Conservation (phyloP, 2,113 vertebrate species). For the Alaudala cheleensis region DNA sequence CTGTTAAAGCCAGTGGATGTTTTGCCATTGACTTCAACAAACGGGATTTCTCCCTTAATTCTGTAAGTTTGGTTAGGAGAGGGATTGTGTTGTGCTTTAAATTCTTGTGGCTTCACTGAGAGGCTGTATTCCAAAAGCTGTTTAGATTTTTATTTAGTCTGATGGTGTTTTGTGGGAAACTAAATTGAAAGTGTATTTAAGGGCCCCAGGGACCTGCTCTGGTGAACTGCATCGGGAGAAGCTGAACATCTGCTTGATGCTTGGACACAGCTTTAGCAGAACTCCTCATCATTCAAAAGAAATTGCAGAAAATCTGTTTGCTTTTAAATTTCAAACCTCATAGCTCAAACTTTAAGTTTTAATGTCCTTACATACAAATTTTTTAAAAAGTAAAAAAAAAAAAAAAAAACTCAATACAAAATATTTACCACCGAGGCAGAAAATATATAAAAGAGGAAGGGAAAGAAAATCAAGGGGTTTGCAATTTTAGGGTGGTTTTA, state of each 20-base stretch:
- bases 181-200: conserved; percentile 29
- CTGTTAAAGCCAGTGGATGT: not conserved
- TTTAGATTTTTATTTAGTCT: not conserved
- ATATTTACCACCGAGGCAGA: not conserved
- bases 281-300: not conserved
- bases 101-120: not conserved
- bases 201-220: conserved; percentile 18
- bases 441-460: not conserved
- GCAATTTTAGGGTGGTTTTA: conserved; percentile 2
- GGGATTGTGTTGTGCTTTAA: not conserved
- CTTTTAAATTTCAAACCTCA: not conserved
- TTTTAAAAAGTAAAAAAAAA: not conserved
- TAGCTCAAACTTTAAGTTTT: not conserved
- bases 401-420: not conserved
- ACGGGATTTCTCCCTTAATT: not conserved
- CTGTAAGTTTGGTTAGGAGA: not conserved
- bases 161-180: conserved; percentile 22
- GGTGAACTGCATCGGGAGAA: not conserved
- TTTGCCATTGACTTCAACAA: not conserved
- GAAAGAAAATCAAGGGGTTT: not conserved
- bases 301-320: not conserved
- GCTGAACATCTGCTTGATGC: conserved; percentile 25
- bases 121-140: not conserved
- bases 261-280: not conserved
- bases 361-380: not conserved